Conservation (phyloP, 2,113 vertebrate genomes). For the Montifringilla adamsi region DNA sequence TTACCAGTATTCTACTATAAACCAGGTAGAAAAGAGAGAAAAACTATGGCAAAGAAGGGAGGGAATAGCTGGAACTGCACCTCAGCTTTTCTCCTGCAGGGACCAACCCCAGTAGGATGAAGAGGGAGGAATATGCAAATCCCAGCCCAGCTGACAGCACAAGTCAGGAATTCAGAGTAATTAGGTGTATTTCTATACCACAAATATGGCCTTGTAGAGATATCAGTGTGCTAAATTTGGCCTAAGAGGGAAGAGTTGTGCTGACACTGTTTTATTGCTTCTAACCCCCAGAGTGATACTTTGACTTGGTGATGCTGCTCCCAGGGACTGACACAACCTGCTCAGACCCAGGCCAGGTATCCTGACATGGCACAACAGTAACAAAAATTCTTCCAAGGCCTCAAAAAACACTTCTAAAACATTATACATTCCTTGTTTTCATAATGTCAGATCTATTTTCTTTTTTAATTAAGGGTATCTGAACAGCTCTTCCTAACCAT, state of each 20-base stretch:
- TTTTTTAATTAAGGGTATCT: background rate
- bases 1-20: background rate
- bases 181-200: background rate
- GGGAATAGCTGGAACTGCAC: background rate
- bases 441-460: background rate
- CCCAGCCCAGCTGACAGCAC: background rate
- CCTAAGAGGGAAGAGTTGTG: no score
- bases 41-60: background rate
- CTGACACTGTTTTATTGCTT: background rate
- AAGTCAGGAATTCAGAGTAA: background rate
- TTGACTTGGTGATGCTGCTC: background rate
- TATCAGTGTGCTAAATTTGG: background rate
- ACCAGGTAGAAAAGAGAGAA: background rate
- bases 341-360: background rate
- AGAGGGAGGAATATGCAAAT: background rate
- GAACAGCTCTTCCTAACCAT: background rate
- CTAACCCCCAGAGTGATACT: background rate
- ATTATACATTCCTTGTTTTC: background rate
- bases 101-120: background rate
- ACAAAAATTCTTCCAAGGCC: background rate
- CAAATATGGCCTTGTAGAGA: background rate
- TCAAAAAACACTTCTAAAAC: background rate
- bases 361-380: accelerated
- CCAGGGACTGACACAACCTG: background rate
- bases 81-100: background rate